phyloP scores from a whole-genome alignment of 2,797 vertebrate species.

The Epinephelus malabaricus region DNA sequence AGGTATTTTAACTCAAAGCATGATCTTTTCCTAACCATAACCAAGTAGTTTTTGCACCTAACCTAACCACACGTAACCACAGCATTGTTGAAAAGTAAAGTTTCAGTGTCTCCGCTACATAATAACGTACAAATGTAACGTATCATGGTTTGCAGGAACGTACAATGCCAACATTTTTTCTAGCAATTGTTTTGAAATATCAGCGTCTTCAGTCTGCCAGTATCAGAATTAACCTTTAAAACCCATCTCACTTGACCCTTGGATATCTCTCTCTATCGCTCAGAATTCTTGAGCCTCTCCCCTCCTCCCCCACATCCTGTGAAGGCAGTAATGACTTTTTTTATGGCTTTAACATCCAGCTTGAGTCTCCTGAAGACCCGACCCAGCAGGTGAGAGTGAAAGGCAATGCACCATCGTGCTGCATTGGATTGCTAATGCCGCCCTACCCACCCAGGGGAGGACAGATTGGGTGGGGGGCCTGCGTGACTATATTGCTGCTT shows the following conservation, averaged over 20 bases:
- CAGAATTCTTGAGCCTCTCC: neutral
- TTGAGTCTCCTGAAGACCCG: conserved; percentile 27
- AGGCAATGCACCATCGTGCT: conserved; percentile 39
- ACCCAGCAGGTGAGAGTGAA: conserved; percentile 73
- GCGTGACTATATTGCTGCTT: conserved; percentile 57
- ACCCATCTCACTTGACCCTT: conserved; percentile 35
- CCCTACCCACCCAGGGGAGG: conserved; percentile 35
- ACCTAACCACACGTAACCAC: too few species aligned
- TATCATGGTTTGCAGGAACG: too few species aligned
- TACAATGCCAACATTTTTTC: too few species aligned
- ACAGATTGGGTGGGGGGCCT: conserved; percentile 58
- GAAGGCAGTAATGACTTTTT: conserved; percentile 54
- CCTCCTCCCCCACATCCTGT: conserved; percentile 37
- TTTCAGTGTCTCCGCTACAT: too few species aligned
- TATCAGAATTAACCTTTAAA: conserved; percentile 42
- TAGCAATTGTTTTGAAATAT: neutral
- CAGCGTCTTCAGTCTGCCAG: conserved; percentile 7
- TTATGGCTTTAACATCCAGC: conserved; percentile 53
- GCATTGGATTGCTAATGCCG: conserved; percentile 73
- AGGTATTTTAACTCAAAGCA: too few species aligned
- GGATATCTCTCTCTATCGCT: neutral
- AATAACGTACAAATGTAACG: too few species aligned
- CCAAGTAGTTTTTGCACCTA: too few species aligned
- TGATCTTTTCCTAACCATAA: too few species aligned
- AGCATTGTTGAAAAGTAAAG: too few species aligned